These are phyloP conservation scores for Microplitis manilae DNA, from an alignment of 2,888 invertebrate species.

Conservation along the genomic window DNA sequence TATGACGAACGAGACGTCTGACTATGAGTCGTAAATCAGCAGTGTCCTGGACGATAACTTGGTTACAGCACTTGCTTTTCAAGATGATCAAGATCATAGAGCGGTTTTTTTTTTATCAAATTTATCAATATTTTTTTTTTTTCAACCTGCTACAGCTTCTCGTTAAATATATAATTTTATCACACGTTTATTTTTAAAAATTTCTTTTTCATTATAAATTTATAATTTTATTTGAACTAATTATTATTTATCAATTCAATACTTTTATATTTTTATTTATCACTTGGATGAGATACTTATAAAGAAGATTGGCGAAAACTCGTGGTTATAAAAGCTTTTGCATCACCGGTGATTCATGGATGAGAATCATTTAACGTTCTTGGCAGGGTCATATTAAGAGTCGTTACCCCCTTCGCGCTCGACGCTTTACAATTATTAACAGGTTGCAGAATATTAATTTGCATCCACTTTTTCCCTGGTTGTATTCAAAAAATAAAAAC, in stretches of 20 bases:
- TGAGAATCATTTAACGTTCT: slow-evolving; percentile 51
- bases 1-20: slow-evolving; percentile 54
- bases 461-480: background rate
- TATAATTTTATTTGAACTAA: background rate
- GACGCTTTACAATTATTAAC: slow-evolving; percentile 49
- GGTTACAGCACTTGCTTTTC: background rate
- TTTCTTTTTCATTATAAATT: background rate
- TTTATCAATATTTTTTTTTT: background rate
- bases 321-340: slow-evolving; percentile 39
- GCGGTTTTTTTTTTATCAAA: background rate
- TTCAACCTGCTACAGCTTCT: background rate
- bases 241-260: background rate
- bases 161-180: background rate
- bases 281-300: background rate
- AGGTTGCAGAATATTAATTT: slow-evolving; percentile 24
- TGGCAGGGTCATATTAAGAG: slow-evolving; percentile 52
- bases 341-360: slow-evolving; percentile 48
- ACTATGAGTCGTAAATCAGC: slow-evolving; percentile 53
- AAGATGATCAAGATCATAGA: background rate
- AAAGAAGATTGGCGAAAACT: slow-evolving; percentile 35
- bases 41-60: slow-evolving; percentile 28
- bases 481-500: background rate
- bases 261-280: background rate
- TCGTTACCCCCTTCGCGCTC: slow-evolving; percentile 47
- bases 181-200: background rate